These are phyloP conservation scores for Phaethornis superciliosus DNA, from an alignment of 2,113 vertebrate genomes.

Conservation along the genomic window DNA sequence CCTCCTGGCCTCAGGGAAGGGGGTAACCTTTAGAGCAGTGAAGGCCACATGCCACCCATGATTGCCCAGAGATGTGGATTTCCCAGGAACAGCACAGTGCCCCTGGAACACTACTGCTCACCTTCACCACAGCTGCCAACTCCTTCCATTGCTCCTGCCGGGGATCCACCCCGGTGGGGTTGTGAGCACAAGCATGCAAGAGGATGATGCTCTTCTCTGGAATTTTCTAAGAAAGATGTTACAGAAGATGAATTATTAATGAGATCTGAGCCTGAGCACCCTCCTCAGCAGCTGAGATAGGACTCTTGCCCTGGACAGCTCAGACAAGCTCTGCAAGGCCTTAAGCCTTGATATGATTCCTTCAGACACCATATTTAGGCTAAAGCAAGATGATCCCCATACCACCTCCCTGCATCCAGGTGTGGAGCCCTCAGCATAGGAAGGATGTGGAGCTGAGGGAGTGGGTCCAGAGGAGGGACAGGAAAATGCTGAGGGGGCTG, in stretches of 20 bases:
- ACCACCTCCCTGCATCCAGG: not conserved
- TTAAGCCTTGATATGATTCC: not conserved
- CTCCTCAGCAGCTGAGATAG: not conserved
- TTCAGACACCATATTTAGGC: not conserved
- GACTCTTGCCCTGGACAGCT: not conserved
- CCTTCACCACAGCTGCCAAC: conserved; percentile 86
- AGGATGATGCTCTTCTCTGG: conserved; percentile 92
- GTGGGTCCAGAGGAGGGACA: too few relatives aligned
- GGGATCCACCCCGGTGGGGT: conserved; percentile 97
- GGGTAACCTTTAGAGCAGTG: not conserved
- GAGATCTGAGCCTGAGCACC: not conserved
- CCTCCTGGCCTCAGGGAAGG: not conserved
- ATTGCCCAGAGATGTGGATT: not conserved
- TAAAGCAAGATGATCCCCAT: not conserved
- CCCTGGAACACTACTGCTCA: conserved; percentile 40
- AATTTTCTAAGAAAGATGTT: conserved; percentile 84
- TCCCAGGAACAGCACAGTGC: not conserved
- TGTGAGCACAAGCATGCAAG: conserved; percentile 96
- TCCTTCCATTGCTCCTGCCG: conserved; percentile 95
- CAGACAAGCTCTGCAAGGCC: not conserved
- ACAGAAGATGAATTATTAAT: not conserved
- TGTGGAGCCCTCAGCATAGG: too few relatives aligned
- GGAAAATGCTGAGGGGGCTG: too few relatives aligned
- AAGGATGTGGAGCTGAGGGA: too few relatives aligned
- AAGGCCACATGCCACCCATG: not conserved